phyloP scores from a whole-genome alignment of 2,113 vertebrate species.

The Megalops atlanticus region DNA sequence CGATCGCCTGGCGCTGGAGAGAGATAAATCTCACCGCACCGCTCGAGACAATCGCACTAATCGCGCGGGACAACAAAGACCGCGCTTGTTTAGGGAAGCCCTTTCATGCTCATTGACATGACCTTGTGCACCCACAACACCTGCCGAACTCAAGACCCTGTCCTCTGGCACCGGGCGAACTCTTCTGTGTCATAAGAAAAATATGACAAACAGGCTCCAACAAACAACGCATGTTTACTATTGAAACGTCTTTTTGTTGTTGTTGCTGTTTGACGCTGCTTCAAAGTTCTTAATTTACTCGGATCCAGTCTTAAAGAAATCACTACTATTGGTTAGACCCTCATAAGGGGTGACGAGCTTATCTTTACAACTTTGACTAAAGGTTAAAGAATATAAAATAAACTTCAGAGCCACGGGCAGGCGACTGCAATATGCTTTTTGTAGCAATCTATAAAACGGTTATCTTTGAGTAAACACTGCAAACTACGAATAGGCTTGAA shows the following conservation, averaged over 20 bases:
- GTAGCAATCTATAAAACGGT: background rate
- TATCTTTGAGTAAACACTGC: background rate
- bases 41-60: background rate
- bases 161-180: background rate
- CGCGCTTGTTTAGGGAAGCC: background rate
- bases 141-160: background rate
- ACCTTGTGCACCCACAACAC: background rate
- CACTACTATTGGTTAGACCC: background rate
- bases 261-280: too few species aligned
- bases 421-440: background rate
- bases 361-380: conserved; percentile 11
- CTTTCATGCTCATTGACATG: background rate
- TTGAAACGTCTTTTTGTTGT: too few species aligned
- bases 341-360: background rate
- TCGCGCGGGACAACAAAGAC: background rate
- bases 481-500: background rate
- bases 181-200: background rate
- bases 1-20: background rate
- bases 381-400: conserved; percentile 3
- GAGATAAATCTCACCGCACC: background rate
- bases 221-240: too few species aligned
- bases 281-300: too few species aligned
- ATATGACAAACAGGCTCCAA: background rate
- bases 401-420: background rate
- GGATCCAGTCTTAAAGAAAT: background rate